A percentile compares a stretch with the other conserved stretches of the same genome.
Conservation (phyloP, 2,888 invertebrate genomes). For the Eristalis pertinax region DNA sequence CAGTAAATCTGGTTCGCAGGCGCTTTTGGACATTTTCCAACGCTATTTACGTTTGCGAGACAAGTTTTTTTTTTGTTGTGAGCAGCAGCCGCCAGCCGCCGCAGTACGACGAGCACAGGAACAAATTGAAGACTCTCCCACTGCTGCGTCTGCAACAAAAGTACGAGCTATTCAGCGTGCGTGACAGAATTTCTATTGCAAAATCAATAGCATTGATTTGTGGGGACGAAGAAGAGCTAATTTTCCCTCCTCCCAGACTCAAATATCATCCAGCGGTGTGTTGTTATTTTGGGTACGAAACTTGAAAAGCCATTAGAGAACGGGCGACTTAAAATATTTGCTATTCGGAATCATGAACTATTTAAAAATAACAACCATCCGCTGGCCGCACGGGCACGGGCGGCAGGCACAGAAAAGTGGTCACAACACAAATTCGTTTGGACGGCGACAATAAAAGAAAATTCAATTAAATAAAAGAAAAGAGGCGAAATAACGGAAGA, state of each 20-base stretch:
- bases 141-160: not conserved
- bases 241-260: not conserved
- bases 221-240: not conserved
- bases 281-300: constrained; percentile 45
- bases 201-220: constrained; percentile 63
- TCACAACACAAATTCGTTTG: constrained; percentile 28
- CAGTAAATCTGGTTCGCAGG: constrained; percentile 1
- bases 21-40: constrained; percentile 64
- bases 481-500: no score
- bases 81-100: not conserved
- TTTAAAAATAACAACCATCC: constrained; percentile 47
- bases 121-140: constrained; percentile 3
- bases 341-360: constrained; percentile 24
- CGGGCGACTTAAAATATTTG: constrained; percentile 1
- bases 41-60: constrained; percentile 62
- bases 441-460: constrained; percentile 27
- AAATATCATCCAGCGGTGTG: not conserved
- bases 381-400: not conserved
- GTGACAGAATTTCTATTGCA: constrained; percentile 48
- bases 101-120: no score
- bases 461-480: not conserved
- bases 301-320: constrained; percentile 10
- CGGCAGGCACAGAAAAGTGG: not conserved
- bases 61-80: constrained; percentile 20
- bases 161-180: not conserved